Conservation (phyloP, 2,113 vertebrate species). For the Sinocyclocheilus anshuiensis region DNA sequence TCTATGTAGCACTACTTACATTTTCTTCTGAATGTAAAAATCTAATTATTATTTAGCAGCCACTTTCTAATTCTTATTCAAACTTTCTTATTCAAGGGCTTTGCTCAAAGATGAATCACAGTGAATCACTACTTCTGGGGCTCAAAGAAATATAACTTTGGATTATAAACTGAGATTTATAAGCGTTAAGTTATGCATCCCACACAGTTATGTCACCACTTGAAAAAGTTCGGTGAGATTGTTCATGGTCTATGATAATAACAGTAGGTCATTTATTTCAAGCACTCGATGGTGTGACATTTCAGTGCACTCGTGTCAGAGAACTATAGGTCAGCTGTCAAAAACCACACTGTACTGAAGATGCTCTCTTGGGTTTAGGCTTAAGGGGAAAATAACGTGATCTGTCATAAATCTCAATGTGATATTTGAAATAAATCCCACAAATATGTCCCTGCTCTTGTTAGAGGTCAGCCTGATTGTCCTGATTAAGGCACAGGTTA, state of each 20-base stretch:
- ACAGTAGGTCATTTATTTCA: not conserved
- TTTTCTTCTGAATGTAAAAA: not conserved
- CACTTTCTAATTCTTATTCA: not conserved
- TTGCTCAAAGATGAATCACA: not conserved
- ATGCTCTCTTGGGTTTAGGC: not conserved
- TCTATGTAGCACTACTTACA: not conserved
- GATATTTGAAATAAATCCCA: constrained; percentile 27
- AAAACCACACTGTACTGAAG: not conserved
- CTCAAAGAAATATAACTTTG: not conserved
- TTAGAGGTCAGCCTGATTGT: constrained; percentile 12
- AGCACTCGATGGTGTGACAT: constrained; percentile 10
- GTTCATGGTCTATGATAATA: not conserved
- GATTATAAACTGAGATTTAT: not conserved
- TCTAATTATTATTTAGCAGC: not conserved
- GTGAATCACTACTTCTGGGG: not conserved
- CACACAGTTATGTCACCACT: not conserved
- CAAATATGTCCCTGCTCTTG: constrained; percentile 12
- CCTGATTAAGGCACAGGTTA: not conserved
- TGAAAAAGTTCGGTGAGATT: not conserved
- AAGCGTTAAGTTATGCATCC: not conserved
- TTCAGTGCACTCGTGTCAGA: not conserved
- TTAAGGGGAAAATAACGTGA: not conserved
- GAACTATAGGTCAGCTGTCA: constrained; percentile 23
- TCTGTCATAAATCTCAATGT: constrained; percentile 17
- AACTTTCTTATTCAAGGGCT: not conserved